Percentiles rank a stretch among this genome's conserved stretches.
These are phyloP conservation scores for Zaprionus lineosus DNA, from an alignment of 2,888 invertebrate species.

Conservation along the genomic window DNA sequence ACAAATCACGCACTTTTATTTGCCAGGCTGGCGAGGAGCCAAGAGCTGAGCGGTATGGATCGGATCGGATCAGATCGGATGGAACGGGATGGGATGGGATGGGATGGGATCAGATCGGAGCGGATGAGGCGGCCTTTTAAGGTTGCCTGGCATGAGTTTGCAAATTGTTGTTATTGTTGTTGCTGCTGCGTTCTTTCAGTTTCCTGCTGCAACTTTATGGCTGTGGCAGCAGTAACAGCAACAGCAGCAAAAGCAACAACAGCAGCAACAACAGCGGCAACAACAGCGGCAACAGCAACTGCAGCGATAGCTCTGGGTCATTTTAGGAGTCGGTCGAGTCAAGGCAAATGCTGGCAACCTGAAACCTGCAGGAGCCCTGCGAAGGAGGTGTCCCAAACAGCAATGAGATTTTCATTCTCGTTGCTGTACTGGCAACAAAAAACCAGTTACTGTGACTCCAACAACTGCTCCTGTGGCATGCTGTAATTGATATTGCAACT, in stretches of 20 bases:
- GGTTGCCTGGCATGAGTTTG: constrained; percentile 73
- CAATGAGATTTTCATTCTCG: constrained; percentile 43
- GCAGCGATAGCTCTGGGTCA: constrained; percentile 72
- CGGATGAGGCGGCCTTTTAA: constrained; percentile 72
- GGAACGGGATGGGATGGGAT: too few relatives aligned
- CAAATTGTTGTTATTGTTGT: constrained; percentile 62
- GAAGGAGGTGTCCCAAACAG: constrained; percentile 69
- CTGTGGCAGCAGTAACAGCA: constrained; percentile 30
- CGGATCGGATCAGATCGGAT: not conserved
- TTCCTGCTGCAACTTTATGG: constrained; percentile 74
- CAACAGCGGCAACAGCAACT: constrained; percentile 28
- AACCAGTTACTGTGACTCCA: constrained; percentile 68
- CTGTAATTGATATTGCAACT: constrained; percentile 76
- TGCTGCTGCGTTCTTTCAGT: constrained; percentile 46
- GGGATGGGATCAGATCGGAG: constrained; percentile 18
- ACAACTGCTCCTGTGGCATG: constrained; percentile 73
- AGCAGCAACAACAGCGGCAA: constrained; percentile 18
- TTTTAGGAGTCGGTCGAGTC: constrained; percentile 68
- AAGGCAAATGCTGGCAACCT: constrained; percentile 70
- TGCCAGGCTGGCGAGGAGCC: constrained; percentile 26
- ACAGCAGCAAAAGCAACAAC: constrained; percentile 30
- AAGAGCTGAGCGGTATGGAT: not conserved
- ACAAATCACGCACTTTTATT: constrained; percentile 74
- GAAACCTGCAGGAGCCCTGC: constrained; percentile 66
- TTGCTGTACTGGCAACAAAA: constrained; percentile 42